These are phyloP conservation scores for Dipodomys stephensi DNA, from an alignment of 2,113 vertebrate species.

Conservation along the genomic window DNA sequence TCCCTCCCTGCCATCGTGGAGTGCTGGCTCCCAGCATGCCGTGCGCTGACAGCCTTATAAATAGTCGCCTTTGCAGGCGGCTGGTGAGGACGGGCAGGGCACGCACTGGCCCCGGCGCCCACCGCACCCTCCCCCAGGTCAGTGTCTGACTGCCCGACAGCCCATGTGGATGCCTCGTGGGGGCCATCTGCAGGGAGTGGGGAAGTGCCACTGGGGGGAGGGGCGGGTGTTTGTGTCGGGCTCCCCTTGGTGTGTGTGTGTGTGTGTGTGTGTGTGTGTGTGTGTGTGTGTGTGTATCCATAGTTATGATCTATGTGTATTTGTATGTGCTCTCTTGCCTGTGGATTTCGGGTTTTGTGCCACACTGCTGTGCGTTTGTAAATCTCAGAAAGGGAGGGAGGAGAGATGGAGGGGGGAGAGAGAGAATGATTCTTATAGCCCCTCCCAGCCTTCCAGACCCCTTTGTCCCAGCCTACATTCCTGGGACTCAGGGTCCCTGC, in stretches of 20 bases:
- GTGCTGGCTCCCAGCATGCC: constrained; percentile 85
- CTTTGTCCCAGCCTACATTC: constrained; percentile 42
- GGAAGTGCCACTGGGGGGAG: neutral
- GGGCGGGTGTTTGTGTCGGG: neutral
- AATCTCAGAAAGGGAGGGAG: too few relatives aligned
- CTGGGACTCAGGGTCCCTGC: constrained; percentile 33
- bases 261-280: neutral
- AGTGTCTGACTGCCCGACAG: constrained; percentile 36
- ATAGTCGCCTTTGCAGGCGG: constrained; percentile 81
- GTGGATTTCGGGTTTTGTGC: neutral
- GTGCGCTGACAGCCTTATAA: constrained; percentile 83
- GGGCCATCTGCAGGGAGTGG: neutral
- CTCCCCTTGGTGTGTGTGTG: neutral
- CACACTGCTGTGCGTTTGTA: neutral
- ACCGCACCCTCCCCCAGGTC: constrained; percentile 80
- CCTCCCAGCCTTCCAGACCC: neutral
- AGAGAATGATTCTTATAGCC: neutral
- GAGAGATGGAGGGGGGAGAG: too few relatives aligned
- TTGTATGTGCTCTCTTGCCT: too few relatives aligned
- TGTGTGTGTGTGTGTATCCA: neutral
- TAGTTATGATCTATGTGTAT: neutral
- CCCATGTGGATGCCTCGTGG: neutral
- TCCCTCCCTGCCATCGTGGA: neutral
- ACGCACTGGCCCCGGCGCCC: constrained; percentile 53
- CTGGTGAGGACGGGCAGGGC: constrained; percentile 73